Conservation (phyloP, 2,113 vertebrate species). For the Gobiocypris rarus region DNA sequence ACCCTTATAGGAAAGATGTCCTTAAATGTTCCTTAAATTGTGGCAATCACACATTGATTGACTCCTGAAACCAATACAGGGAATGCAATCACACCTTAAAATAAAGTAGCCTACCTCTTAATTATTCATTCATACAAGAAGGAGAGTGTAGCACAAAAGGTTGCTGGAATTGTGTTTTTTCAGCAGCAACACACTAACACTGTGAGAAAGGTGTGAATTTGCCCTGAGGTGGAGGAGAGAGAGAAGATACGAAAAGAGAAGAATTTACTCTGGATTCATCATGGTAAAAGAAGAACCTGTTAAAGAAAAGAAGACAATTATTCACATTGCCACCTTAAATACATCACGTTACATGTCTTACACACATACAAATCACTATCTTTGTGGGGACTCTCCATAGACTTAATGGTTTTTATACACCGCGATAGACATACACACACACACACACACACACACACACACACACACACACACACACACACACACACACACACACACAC, state of each 20-base stretch:
- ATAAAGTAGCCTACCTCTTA: neutral
- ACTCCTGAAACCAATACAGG: neutral
- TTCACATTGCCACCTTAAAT: neutral
- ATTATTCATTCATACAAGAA: conserved; percentile 12
- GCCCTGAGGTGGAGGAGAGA: neutral
- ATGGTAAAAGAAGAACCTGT: neutral
- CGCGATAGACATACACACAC: too few relatives aligned
- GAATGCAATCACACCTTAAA: neutral
- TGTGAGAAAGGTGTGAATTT: conserved; percentile 13
- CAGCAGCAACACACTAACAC: neutral
- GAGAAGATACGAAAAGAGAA: neutral
- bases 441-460: too few relatives aligned
- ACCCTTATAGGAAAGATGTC: neutral
- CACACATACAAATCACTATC: too few relatives aligned
- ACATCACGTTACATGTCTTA: neutral
- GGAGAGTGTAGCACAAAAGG: neutral
- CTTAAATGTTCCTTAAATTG: neutral
- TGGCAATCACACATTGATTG: neutral
- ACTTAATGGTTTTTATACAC: too few relatives aligned
- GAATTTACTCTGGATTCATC: conserved; percentile 2
- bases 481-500: too few relatives aligned
- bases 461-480: too few relatives aligned
- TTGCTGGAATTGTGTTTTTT: neutral
- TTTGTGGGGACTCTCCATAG: too few relatives aligned
- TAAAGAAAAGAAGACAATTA: neutral